Base-by-base conservation (phyloP, 2,797 vertebrate species). In the Sebastes variabilis region DNA sequence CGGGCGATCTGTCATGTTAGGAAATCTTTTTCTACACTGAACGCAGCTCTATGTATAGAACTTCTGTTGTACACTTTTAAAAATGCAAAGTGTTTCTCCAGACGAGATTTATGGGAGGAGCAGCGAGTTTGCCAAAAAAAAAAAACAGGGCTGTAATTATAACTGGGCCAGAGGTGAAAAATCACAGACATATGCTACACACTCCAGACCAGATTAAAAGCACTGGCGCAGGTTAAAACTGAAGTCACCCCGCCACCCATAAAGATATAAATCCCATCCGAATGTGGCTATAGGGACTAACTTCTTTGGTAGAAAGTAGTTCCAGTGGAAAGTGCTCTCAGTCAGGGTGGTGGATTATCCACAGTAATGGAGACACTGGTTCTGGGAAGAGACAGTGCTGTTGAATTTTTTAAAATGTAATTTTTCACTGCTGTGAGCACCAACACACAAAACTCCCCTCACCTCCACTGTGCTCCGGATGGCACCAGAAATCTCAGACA, bases 381-480 rank as follows among this genome's bases (percentile, higher is more conserved):
- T 66, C 54, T 62, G 36, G 13, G 66, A 77, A 64, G 8, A 80
- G 66, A 71, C 34, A n/a, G 32, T 59, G 59, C 67, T 67, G 52
- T 34, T 73, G 32, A 69, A 54, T 69, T 73, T 78, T 54, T 59
- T 73, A 30, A 49, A 72, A 82, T 49, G 73, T 46, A 56, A 88
- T 72, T 73, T 74, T 79, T 79, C 67, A 78, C 74, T 61, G 30
- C 75, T 76, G 65, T 83, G 75, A 79, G 58, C 42, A 52, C 38
- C 38, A 58, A 61, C 56, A 72, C 56, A 76, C 66, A 30, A 24
- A 66, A 64, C 67, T 66, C 22, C 24, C 55, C 16, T 67, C 66
- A 59, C 22, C 67, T 75, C 56, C 75, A 77, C 38, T n/a, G 22
- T 29, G 13, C 52, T 32, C 16, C 16, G 11, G 22, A n/a, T 32